Conservation (phyloP, 2,113 vertebrate genomes). For the Ammodytes dubius region DNA sequence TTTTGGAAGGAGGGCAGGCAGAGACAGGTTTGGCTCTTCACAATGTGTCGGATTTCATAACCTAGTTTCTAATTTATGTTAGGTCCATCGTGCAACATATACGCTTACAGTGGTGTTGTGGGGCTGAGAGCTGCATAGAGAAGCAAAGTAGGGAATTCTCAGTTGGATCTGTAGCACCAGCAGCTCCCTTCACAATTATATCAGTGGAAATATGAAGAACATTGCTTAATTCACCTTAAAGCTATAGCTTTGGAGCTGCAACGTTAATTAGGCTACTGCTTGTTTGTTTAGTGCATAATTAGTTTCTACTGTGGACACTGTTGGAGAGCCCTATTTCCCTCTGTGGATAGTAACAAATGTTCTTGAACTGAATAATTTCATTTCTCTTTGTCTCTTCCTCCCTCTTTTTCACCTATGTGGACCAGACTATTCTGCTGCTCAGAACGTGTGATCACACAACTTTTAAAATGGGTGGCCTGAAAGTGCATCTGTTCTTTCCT, state of each 20-base stretch:
- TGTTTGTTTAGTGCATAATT: constrained; percentile 11
- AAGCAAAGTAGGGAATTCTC: neutral
- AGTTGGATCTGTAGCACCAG: neutral
- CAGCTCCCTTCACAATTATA: neutral
- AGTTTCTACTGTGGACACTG: constrained; percentile 13
- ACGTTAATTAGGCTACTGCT: neutral
- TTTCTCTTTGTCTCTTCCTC: neutral
- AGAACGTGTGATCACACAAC: constrained; percentile 48
- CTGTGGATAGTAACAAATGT: constrained; percentile 16
- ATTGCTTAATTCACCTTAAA: constrained; percentile 10
- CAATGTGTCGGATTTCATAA: neutral
- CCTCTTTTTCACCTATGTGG: constrained; percentile 41
- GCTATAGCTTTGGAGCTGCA: neutral
- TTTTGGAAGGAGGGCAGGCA: neutral
- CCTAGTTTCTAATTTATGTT: neutral
- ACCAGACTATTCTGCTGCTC: constrained; percentile 61
- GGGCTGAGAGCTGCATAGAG: neutral
- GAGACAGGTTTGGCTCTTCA: neutral
- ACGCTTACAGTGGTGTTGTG: neutral
- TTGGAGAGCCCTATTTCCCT: constrained; percentile 15
- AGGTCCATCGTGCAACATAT: neutral
- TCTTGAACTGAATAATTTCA: constrained; percentile 20
- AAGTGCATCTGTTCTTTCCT: constrained; percentile 55
- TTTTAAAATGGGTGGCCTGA: constrained; percentile 63
- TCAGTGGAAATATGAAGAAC: constrained; percentile 10